Percentiles rank a stretch among this genome's conserved stretches.
phyloP scores from a whole-genome alignment of 2,888 invertebrate genomes.

The Aromia moschata region DNA sequence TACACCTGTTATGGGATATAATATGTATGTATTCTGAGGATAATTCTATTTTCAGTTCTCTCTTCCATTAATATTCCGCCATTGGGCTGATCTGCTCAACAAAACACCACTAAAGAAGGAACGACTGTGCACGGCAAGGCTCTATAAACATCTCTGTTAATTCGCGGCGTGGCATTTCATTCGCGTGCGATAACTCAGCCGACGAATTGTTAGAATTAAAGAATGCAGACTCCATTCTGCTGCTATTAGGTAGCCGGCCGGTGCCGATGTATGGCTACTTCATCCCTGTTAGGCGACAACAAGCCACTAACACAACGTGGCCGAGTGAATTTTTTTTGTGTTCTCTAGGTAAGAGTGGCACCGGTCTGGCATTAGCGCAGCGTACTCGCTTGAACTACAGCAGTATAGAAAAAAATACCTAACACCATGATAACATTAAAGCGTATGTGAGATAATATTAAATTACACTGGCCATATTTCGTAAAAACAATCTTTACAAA shows the following conservation, averaged over 20 bases:
- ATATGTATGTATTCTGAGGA: too few relatives aligned
- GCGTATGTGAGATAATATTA: background rate
- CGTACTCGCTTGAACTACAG: background rate
- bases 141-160: constrained; percentile 48
- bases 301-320: constrained; percentile 2
- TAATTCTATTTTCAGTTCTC: too few relatives aligned
- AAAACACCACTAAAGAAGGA: too few relatives aligned
- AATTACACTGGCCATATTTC: background rate
- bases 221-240: constrained; percentile 48
- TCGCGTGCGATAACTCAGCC: constrained; percentile 46
- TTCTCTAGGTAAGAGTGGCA: background rate
- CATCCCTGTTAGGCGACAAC: constrained; percentile 15
- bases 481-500: background rate
- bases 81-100: too few relatives aligned
- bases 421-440: background rate
- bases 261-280: constrained; percentile 37
- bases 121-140: constrained; percentile 38
- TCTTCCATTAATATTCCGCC: too few relatives aligned
- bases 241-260: constrained; percentile 42
- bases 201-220: constrained; percentile 46
- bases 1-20: too few relatives aligned
- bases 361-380: background rate
- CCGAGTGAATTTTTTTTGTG: constrained; percentile 7
- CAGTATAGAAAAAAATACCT: too few relatives aligned
- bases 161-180: constrained; percentile 43